Percentiles rank a stretch among this genome's conserved stretches.
These are phyloP conservation scores for Nansenia antarctica DNA, from an alignment of 2,113 vertebrate genomes.

Conservation along the genomic window DNA sequence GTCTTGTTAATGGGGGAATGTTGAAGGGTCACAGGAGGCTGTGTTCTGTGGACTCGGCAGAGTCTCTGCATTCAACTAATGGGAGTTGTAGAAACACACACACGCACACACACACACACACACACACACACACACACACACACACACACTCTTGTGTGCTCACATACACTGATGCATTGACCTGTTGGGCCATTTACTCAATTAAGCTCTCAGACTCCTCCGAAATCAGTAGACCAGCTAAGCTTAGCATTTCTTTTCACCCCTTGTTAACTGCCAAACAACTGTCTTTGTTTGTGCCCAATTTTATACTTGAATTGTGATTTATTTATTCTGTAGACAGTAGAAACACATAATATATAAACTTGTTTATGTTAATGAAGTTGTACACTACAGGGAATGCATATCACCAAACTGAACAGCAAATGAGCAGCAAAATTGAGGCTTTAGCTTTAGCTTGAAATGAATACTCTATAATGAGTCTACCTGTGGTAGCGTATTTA, in stretches of 20 bases:
- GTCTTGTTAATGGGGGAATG: constrained; percentile 46
- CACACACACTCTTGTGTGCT: neutral
- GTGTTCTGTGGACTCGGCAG: neutral
- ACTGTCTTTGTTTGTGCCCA: constrained; percentile 17
- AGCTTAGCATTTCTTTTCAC: constrained; percentile 19
- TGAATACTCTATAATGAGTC: too few relatives aligned
- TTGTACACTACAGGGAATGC: neutral
- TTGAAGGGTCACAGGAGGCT: constrained; percentile 35
- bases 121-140: neutral
- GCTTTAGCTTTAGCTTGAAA: neutral
- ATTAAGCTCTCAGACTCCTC: constrained; percentile 28
- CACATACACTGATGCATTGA: neutral
- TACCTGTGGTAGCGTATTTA: neutral
- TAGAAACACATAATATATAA: constrained; percentile 1
- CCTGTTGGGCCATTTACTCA: constrained; percentile 23
- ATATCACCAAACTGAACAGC: neutral
- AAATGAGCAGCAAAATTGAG: neutral
- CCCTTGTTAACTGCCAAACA: constrained; percentile 4
- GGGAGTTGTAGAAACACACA: neutral
- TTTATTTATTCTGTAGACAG: neutral
- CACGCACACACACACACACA: neutral
- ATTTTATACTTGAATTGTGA: constrained; percentile 8
- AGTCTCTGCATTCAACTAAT: neutral
- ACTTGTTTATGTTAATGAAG: neutral
- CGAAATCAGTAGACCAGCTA: constrained; percentile 12